These are phyloP conservation scores for Prionace glauca DNA, from an alignment of 2,797 vertebrate genomes.

Conservation along the genomic window DNA sequence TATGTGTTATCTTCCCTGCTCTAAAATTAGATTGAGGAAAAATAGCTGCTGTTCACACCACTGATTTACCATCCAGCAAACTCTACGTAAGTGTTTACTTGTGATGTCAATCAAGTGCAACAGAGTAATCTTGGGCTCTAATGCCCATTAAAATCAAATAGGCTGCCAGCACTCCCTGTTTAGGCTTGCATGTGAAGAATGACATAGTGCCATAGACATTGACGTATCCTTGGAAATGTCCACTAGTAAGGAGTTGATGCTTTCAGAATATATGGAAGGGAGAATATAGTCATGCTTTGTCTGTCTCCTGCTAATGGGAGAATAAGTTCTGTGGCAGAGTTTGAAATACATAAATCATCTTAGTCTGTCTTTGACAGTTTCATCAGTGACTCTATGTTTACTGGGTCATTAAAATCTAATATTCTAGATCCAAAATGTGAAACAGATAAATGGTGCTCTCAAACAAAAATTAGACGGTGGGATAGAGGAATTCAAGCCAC, in stretches of 20 bases:
- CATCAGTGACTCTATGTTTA: not conserved
- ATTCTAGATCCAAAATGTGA: slow-evolving; percentile 82
- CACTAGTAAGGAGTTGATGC: not conserved
- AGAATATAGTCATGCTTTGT: not conserved
- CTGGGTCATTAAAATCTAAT: slow-evolving; percentile 18
- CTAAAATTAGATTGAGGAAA: not conserved
- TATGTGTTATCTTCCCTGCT: not conserved
- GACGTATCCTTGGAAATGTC: not conserved
- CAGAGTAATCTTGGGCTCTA: not conserved
- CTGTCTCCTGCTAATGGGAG: not conserved
- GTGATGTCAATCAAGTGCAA: not conserved
- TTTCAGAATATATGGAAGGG: not conserved
- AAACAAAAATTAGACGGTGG: slow-evolving; percentile 81
- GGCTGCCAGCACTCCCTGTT: not conserved
- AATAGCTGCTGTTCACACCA: not conserved
- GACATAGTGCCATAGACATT: too few relatives aligned
- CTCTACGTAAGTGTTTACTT: not conserved
- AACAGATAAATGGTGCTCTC: slow-evolving; percentile 78
- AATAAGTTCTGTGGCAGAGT: too few relatives aligned
- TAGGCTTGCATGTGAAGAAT: not conserved
- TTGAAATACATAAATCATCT: not conserved
- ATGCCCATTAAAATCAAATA: not conserved
- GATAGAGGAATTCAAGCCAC: slow-evolving; percentile 70
- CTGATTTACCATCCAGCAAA: not conserved
- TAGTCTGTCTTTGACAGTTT: not conserved